Percentiles rank a stretch among this genome's conserved stretches.
Conservation (phyloP, 2,888 invertebrate genomes). For the Chalcis sispes region DNA sequence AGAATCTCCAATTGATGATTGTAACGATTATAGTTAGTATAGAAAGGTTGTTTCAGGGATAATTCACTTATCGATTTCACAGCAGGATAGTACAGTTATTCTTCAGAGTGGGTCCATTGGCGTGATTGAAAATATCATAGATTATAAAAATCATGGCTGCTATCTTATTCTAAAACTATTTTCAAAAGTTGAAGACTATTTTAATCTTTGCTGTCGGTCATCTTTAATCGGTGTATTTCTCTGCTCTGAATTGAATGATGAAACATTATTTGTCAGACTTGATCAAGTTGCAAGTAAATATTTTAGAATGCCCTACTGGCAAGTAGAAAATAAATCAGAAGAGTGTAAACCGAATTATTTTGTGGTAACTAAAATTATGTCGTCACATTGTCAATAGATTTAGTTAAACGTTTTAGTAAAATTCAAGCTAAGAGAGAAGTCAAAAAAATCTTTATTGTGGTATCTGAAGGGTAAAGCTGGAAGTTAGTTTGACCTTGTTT, state of each 20-base stretch:
- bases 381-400: too few relatives aligned
- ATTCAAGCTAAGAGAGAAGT: too few relatives aligned
- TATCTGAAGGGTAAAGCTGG: too few relatives aligned
- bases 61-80: not conserved
- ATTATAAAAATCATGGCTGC: not conserved
- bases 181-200: not conserved
- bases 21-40: conserved; percentile 15
- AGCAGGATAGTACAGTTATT: conserved; percentile 24
- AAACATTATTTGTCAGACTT: not conserved
- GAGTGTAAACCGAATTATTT: not conserved
- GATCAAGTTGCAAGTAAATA: conserved; percentile 11
- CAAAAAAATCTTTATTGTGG: too few relatives aligned
- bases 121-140: conserved; percentile 37
- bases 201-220: not conserved
- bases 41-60: not conserved
- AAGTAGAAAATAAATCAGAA: not conserved
- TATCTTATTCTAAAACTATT: conserved; percentile 9
- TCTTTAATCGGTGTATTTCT: conserved; percentile 14
- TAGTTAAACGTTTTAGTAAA: too few relatives aligned
- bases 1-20: not conserved
- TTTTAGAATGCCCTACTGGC: conserved; percentile 35
- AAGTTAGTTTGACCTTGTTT: too few relatives aligned
- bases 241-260: not conserved
- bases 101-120: conserved; percentile 12
- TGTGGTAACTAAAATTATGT: not conserved